A percentile compares a stretch with the other conserved stretches of the same genome.
phyloP scores from a whole-genome alignment of 2,797 vertebrate genomes.

The Anomalospiza imberbis region DNA sequence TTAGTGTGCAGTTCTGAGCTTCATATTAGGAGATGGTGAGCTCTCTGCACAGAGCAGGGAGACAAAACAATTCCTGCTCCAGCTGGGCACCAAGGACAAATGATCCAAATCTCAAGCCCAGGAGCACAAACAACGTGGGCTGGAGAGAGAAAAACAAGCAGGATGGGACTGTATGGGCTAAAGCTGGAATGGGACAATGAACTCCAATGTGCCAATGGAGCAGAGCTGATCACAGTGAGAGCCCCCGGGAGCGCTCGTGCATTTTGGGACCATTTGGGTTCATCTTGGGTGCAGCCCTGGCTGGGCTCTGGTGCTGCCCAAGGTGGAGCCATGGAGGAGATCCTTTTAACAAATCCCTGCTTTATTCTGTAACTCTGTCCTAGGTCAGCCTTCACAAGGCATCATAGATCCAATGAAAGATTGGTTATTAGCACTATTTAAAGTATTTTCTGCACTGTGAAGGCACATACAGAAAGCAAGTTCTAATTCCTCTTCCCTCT shows the following conservation, averaged over 20 bases:
- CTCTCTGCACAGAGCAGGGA: not conserved
- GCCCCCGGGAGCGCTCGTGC: too few relatives aligned
- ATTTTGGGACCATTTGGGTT: not conserved
- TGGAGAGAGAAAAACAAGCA: too few relatives aligned
- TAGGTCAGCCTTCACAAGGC: not conserved
- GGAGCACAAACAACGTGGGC: too few relatives aligned
- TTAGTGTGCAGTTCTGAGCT: not conserved
- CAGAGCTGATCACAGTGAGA: too few relatives aligned
- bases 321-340: not conserved
- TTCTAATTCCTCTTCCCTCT: not conserved
- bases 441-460: not conserved
- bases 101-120: not conserved
- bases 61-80: not conserved
- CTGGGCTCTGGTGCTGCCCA: not conserved
- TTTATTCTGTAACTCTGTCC: rapidly evolving
- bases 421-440: not conserved
- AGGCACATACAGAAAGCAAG: not conserved
- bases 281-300: not conserved
- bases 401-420: not conserved
- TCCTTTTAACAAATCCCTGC: not conserved
- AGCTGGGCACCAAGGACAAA: not conserved
- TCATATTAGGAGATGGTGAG: rapidly evolving
- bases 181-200: too few relatives aligned
- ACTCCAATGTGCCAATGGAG: too few relatives aligned
- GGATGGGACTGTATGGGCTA: too few relatives aligned